These are phyloP conservation scores for Odontamblyopus rebecca DNA, from an alignment of 2,797 vertebrate species.

Conservation along the genomic window DNA sequence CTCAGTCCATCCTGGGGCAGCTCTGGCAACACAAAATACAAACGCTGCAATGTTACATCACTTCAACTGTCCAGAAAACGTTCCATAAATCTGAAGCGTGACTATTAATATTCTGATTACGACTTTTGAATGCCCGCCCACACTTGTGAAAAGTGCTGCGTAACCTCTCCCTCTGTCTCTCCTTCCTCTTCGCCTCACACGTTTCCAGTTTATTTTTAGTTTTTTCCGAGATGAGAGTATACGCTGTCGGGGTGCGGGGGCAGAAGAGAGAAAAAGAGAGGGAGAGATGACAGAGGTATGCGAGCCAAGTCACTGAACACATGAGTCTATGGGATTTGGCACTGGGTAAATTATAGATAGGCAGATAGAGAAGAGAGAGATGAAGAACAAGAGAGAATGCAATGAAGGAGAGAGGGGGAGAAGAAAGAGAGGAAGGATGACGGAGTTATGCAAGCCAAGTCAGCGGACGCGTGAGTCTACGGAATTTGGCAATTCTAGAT, in stretches of 20 bases:
- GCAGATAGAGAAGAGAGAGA: neutral
- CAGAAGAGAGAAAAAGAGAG: slow-evolving; percentile 31
- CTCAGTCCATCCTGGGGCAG: neutral
- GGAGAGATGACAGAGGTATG: neutral
- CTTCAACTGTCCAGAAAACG: neutral
- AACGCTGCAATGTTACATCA: neutral
- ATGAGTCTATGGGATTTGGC: neutral
- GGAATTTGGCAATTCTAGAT: slow-evolving; percentile 7
- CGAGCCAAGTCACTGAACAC: neutral
- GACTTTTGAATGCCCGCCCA: slow-evolving; percentile 23
- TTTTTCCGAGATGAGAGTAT: slow-evolving; percentile 72
- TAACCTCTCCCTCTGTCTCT: slow-evolving; percentile 51
- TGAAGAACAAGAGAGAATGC: neutral
- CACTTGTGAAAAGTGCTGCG: slow-evolving; percentile 61
- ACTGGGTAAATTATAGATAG: slow-evolving; percentile 5
- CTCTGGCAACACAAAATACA: too few relatives aligned
- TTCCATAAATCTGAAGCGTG: neutral
- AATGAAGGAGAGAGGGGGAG: too few relatives aligned
- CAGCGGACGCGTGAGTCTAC: neutral
- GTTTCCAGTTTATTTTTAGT: slow-evolving; percentile 76
- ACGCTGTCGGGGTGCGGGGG: slow-evolving; percentile 70
- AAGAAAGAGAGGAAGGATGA: neutral
- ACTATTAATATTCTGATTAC: neutral
- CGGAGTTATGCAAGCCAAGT: neutral
- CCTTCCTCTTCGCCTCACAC: slow-evolving; percentile 19